phyloP scores from a whole-genome alignment of 2,113 vertebrate genomes.

The Syngnathus typhle region DNA sequence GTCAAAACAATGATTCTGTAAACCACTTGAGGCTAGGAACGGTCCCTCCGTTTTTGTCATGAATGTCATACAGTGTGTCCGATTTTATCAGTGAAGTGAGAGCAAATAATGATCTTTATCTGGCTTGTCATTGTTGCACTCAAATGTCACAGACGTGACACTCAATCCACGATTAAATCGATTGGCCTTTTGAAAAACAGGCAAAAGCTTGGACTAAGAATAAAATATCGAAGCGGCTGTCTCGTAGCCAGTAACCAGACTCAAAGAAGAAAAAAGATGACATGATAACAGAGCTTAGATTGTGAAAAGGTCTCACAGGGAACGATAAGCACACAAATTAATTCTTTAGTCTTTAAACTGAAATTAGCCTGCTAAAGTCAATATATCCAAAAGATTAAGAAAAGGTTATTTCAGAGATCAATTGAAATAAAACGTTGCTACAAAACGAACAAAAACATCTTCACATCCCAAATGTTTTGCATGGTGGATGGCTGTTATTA shows the following conservation, averaged over 20 bases:
- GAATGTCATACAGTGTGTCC: not conserved
- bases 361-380: not conserved
- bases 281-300: slow-evolving; percentile 3
- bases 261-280: slow-evolving; percentile 38
- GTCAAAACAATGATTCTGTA: not conserved
- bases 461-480: too few species aligned
- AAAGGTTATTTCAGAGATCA: not conserved
- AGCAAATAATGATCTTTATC: not conserved
- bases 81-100: not conserved
- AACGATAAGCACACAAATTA: slow-evolving; percentile 1
- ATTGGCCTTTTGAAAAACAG: slow-evolving; percentile 10
- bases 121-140: slow-evolving; percentile 8
- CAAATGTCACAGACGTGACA: slow-evolving; percentile 38
- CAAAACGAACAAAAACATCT: too few species aligned
- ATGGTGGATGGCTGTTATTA: too few species aligned
- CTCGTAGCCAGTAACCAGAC: slow-evolving; percentile 3
- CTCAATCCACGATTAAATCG: slow-evolving; percentile 7
- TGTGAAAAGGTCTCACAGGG: slow-evolving; percentile 9
- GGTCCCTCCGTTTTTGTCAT: not conserved
- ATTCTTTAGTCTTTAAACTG: slow-evolving; percentile 1
- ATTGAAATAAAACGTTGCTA: too few species aligned
- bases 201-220: slow-evolving; percentile 26
- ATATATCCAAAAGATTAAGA: not conserved
- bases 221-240: slow-evolving; percentile 20
- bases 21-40: not conserved